phyloP scores from a whole-genome alignment of 2,797 vertebrate genomes.

The Threskiornis aethiopicus region DNA sequence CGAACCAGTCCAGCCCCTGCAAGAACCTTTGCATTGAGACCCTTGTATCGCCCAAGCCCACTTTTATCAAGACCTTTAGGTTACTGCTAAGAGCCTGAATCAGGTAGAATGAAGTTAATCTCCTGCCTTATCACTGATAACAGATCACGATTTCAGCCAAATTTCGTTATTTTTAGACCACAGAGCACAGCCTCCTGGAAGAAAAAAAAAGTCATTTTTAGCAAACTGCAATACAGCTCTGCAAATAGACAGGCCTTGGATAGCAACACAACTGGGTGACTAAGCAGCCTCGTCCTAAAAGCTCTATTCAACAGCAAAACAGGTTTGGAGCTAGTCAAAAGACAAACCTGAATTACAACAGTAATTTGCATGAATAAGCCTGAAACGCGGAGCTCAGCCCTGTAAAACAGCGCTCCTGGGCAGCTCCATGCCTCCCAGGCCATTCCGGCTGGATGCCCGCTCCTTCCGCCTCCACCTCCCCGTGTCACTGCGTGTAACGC shows the following conservation, averaged over 20 bases:
- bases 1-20: neutral
- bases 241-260: neutral
- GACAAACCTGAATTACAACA: neutral
- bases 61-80: neutral
- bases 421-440: neutral
- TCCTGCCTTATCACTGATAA: neutral
- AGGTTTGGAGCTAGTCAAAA: neutral
- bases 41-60: neutral
- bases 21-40: neutral
- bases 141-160: neutral
- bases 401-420: fast-evolving
- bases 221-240: neutral
- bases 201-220: neutral
- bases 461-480: neutral
- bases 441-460: neutral
- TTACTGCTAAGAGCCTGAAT: fast-evolving
- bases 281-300: neutral
- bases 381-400: neutral
- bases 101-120: fast-evolving
- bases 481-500: fast-evolving
- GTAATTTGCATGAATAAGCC: neutral
- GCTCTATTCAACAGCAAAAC: neutral
- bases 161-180: neutral
- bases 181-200: neutral
- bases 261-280: neutral